Percentiles rank a stretch among this genome's conserved stretches.
These are phyloP conservation scores for Copidosoma floridanum DNA, from an alignment of 1,140 invertebrate genomes.

Conservation along the genomic window DNA sequence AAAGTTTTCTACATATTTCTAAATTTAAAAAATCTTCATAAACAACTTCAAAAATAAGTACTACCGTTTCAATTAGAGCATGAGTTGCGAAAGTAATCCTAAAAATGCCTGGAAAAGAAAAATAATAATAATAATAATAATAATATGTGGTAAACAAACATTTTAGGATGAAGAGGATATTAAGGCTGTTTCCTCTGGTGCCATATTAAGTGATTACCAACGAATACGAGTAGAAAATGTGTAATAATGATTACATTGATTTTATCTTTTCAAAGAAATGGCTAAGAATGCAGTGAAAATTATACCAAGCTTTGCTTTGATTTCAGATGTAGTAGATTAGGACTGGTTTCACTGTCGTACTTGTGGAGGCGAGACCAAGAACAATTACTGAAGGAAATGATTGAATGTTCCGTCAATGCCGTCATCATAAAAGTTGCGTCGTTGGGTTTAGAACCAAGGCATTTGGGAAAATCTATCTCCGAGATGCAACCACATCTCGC, in stretches of 20 bases:
- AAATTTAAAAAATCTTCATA: constrained; percentile 8
- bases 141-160: constrained; percentile 15
- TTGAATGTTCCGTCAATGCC: constrained; percentile 86
- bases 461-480: constrained; percentile 83
- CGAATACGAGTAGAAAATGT: constrained; percentile 96
- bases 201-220: constrained; percentile 98
- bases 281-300: no score
- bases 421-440: constrained; percentile 96
- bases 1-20: constrained; percentile 10
- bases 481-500: constrained; percentile 83
- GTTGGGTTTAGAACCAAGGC: constrained; percentile 83
- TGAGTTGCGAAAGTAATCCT: no score
- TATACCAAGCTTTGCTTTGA: constrained; percentile 19
- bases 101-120: no score
- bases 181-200: constrained; percentile 93
- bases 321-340: constrained; percentile 83
- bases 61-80: not conserved
- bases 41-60: constrained; percentile 3
- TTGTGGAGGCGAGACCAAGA: constrained; percentile 93
- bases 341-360: constrained; percentile 85
- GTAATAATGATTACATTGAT: constrained; percentile 63
- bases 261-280: not conserved
- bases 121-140: constrained; percentile 2
- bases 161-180: constrained; percentile 74
- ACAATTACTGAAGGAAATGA: constrained; percentile 96